Percentiles rank a stretch among this genome's conserved stretches.
phyloP scores from a whole-genome alignment of 2,888 invertebrate species.

The Endotricha flammealis region DNA sequence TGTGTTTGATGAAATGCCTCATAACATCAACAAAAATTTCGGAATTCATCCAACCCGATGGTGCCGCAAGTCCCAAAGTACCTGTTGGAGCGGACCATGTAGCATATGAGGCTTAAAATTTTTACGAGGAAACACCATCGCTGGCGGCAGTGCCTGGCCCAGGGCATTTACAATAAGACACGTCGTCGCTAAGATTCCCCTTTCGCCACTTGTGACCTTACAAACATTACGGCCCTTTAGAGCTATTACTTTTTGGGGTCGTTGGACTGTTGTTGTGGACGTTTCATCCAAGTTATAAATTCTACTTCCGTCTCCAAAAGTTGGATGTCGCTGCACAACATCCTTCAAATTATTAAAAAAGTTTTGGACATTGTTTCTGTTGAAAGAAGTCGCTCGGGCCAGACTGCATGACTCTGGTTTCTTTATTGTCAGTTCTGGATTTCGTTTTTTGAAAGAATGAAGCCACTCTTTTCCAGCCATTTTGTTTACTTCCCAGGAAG shows the following conservation, averaged over 20 bases:
- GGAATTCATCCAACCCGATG: slow-evolving; percentile 41
- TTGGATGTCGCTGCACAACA: background rate
- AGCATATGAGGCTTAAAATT: slow-evolving; percentile 15
- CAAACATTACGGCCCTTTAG: slow-evolving; percentile 5
- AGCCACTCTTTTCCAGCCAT: slow-evolving; percentile 11
- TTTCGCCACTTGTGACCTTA: slow-evolving; percentile 17
- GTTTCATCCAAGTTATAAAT: slow-evolving; percentile 14
- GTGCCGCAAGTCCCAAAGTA: slow-evolving; percentile 18
- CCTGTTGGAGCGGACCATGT: slow-evolving; percentile 17
- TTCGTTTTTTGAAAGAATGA: slow-evolving; percentile 3
- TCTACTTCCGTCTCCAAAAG: slow-evolving; percentile 10
- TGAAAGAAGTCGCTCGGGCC: slow-evolving; percentile 10
- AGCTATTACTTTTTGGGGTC: slow-evolving; percentile 7
- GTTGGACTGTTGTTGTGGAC: slow-evolving; percentile 11
- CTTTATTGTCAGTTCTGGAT: slow-evolving; percentile 5
- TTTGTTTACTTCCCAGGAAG: slow-evolving; percentile 4
- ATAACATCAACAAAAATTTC: slow-evolving; percentile 37
- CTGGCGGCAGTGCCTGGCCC: slow-evolving; percentile 26
- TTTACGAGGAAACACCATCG: slow-evolving; percentile 20
- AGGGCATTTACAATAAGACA: slow-evolving; percentile 25
- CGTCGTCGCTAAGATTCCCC: slow-evolving; percentile 27
- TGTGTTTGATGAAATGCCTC: slow-evolving; percentile 39
- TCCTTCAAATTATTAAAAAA: slow-evolving; percentile 13
- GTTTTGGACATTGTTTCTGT: slow-evolving; percentile 8
- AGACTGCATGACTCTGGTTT: slow-evolving; percentile 15